Base-by-base conservation (phyloP, 2,113 vertebrate genomes). In the Diadophis punctatus region DNA sequence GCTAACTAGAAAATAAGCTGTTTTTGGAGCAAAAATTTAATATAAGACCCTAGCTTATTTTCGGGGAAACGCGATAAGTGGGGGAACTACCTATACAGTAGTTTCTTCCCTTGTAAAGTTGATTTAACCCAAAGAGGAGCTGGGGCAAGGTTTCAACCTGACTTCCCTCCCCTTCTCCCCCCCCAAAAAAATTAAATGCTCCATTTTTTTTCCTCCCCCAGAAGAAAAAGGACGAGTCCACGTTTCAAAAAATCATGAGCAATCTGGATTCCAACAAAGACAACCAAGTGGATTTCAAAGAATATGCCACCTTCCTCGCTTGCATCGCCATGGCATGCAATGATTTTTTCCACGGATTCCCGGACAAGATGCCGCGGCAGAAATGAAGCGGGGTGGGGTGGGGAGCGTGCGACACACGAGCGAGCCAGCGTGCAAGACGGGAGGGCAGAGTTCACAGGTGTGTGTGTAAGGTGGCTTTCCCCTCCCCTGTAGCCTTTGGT, bases 321-420 rank as follows among this genome's bases (percentile, higher is more conserved):
- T 97, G 97, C 91, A 93, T 97, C 0, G 97, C 97, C 94, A 97
- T 98, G 97, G 96, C 97, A 91, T 98, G 97, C 94, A 97, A 98
- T 0, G 97, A 98, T 0, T 97, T 97, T 95, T 98, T 97, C 1
- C 96, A 97, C 86, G 97, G 95, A 0, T 97, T 4, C 16, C 97
- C 97, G 0, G 95, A 98, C 68, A 98, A 97, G 93, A 94, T 95
- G 88, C 97, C 97, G 0, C 91, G 92, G 48, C 96, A 48, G 90
- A 97, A 97, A 46, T 97, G 94, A 98, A 60, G n/a, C 6, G 23
- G 9, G 58, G 2, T 2, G 7, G 25, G 8, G 23, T 23, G 0
- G 8, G 16, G 1, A 7, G 6, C 3, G 87, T 7, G 56, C 30
- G 0, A 30, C 7, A 12, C 16, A 25, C 2, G 46, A 25, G 56